A percentile compares a stretch with the other conserved stretches of the same genome.
Evolutionary conservation across 2,797 vertebrate genomes (phyloP).

Genomic region (Danio aesculapii): DNA sequence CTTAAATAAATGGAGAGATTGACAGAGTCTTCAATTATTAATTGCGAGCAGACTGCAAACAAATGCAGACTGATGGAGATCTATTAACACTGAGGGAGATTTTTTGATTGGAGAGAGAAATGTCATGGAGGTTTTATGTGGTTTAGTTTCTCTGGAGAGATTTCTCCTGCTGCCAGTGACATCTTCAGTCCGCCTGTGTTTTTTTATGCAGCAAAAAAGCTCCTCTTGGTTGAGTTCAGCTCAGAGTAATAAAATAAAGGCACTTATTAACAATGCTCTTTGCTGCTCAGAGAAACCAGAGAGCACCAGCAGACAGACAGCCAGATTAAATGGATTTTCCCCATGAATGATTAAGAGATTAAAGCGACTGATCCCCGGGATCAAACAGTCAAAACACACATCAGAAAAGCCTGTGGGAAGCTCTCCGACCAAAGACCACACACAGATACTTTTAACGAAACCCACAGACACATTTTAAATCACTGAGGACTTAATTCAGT

Average conservation of each 20-base stretch:
- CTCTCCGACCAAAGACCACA: not conserved
- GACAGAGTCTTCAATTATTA: conserved; percentile 48
- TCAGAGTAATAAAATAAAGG: conserved; percentile 13
- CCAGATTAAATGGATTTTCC: conserved; percentile 63
- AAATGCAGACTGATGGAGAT: conserved; percentile 1
- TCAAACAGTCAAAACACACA: conserved; percentile 61
- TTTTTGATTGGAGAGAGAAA: not conserved
- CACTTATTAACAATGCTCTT: conserved; percentile 12
- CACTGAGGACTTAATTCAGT: not conserved
- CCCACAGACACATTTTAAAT: not conserved
- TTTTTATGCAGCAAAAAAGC: not conserved
- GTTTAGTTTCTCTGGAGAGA: not conserved
- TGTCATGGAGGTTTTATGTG: not conserved
- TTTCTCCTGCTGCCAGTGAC: not conserved
- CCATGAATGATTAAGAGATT: conserved; percentile 64
- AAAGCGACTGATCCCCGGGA: conserved; percentile 63
- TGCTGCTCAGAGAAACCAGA: conserved; percentile 1
- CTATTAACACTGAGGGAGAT: not conserved
- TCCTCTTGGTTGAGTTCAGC: not conserved
- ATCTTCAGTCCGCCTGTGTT: not conserved
- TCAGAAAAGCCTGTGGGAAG: conserved; percentile 24
- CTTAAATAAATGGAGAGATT: conserved; percentile 20
- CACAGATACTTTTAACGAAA: not conserved
- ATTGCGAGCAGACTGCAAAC: conserved; percentile 39
- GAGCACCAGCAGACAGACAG: conserved; percentile 27